A percentile compares a stretch with the other conserved stretches of the same genome.
phyloP scores from a whole-genome alignment of 2,797 vertebrate genomes.

The Arremon aurantiirostris region DNA sequence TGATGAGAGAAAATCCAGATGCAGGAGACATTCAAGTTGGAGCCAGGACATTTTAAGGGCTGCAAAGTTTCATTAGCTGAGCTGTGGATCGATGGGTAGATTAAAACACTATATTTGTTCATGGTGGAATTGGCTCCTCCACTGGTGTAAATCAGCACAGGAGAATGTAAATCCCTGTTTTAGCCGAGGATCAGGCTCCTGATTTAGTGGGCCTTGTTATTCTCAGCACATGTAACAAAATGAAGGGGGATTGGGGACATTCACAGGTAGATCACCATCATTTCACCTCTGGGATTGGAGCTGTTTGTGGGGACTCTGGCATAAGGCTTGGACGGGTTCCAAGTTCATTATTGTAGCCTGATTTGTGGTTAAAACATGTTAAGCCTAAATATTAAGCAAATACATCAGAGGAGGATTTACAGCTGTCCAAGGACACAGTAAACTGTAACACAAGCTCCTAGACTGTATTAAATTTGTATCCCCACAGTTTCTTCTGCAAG shows the following conservation, averaged over 20 bases:
- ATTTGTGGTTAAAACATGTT: slow-evolving; percentile 70
- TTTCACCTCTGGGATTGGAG: slow-evolving; percentile 31
- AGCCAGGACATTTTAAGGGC: slow-evolving; percentile 62
- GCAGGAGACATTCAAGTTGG: slow-evolving; percentile 29
- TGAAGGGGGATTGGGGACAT: not conserved
- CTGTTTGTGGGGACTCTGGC: slow-evolving; percentile 53
- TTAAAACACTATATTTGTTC: slow-evolving; percentile 40
- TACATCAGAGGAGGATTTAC: slow-evolving; percentile 66
- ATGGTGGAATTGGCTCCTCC: slow-evolving; percentile 9
- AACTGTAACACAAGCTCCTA: slow-evolving; percentile 66
- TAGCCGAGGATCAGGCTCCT: slow-evolving; percentile 6
- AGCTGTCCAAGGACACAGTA: slow-evolving; percentile 71
- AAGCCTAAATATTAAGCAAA: slow-evolving; percentile 73
- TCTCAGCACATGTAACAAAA: slow-evolving; percentile 32
- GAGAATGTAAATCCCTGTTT: slow-evolving; percentile 42
- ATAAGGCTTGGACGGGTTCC: slow-evolving; percentile 58
- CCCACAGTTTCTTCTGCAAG: slow-evolving; percentile 62
- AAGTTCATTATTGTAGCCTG: slow-evolving; percentile 62
- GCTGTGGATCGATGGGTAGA: slow-evolving; percentile 48
- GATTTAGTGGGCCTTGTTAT: slow-evolving; percentile 23
- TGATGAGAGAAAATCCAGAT: slow-evolving; percentile 50
- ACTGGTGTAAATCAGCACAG: slow-evolving; percentile 40
- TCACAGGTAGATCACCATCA: slow-evolving; percentile 56
- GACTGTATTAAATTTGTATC: slow-evolving; percentile 64
- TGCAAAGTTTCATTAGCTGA: slow-evolving; percentile 60